Evolutionary conservation across 2,888 invertebrate species (phyloP).

Genomic region (Miltochrista miniata): DNA sequence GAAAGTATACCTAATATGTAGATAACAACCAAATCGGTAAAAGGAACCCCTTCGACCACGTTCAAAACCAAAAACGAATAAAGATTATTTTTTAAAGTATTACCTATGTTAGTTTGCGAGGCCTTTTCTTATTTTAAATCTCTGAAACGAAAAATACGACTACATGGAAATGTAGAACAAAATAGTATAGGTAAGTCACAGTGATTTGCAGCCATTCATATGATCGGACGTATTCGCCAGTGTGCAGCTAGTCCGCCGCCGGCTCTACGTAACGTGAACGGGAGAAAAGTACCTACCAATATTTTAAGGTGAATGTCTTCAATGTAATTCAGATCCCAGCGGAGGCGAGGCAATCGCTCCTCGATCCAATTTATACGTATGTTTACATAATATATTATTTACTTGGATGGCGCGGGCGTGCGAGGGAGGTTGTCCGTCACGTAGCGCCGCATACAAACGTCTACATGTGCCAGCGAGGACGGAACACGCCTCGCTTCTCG

Average conservation of each 20-base stretch:
- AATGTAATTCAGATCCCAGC: slow-evolving; percentile 38
- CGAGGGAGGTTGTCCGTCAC: slow-evolving; percentile 12
- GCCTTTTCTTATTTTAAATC: no score
- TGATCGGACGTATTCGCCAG: not conserved
- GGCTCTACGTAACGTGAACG: slow-evolving; percentile 19
- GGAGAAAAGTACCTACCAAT: slow-evolving; percentile 29
- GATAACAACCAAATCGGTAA: no score
- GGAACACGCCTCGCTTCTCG: slow-evolving; percentile 9
- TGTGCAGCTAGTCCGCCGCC: not conserved
- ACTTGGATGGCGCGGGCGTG: slow-evolving; percentile 23
- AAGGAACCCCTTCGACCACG: no score
- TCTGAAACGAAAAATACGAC: no score
- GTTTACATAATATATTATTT: slow-evolving; percentile 44
- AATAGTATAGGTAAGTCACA: not conserved
- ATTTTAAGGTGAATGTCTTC: slow-evolving; percentile 45
- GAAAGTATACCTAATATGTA: no score
- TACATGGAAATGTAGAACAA: not conserved
- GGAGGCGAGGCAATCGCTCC: slow-evolving; percentile 37
- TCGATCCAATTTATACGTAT: slow-evolving; percentile 42
- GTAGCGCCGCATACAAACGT: slow-evolving; percentile 31
- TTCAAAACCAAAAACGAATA: no score
- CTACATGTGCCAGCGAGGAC: slow-evolving; percentile 17
- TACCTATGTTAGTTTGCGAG: no score
- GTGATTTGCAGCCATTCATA: slow-evolving; percentile 1
- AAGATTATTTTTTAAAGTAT: no score